Evolutionary conservation across 2,113 vertebrate genomes (phyloP).

Genomic region (Calidris pugnax): DNA sequence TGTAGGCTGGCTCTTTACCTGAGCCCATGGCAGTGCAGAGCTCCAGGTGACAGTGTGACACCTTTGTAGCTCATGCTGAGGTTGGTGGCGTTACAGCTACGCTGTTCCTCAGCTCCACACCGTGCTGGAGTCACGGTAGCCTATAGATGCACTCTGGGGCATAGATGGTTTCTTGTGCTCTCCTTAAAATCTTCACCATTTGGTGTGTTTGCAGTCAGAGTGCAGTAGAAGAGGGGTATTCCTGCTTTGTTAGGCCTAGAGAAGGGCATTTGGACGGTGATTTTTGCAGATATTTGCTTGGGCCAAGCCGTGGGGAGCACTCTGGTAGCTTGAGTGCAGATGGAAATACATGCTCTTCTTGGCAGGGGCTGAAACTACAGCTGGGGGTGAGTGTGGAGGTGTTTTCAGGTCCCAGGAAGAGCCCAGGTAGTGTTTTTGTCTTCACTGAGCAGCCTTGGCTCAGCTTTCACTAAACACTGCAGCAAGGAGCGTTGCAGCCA

Average conservation of each 20-base stretch:
- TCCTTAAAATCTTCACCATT: neutral
- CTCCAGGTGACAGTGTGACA: neutral
- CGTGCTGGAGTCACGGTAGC: neutral
- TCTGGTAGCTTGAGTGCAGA: neutral
- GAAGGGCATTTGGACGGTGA: neutral
- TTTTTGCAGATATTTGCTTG: neutral
- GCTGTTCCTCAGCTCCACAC: neutral
- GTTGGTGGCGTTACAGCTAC: neutral
- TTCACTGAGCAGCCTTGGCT: neutral
- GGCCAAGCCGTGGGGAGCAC: neutral
- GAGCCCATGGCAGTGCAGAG: fast-evolving
- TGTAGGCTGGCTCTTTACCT: neutral
- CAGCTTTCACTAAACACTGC: neutral
- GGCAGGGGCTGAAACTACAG: neutral
- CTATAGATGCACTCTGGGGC: neutral
- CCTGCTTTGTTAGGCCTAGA: neutral
- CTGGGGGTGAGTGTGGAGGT: neutral
- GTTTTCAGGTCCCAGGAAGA: neutral
- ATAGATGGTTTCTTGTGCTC: neutral
- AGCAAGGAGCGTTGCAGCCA: neutral
- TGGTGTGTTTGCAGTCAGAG: neutral
- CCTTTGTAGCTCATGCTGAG: neutral
- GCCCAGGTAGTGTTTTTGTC: neutral
- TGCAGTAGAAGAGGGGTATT: neutral
- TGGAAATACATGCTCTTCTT: neutral